Base-by-base conservation (phyloP, 2,888 invertebrate genomes). In the Drosophila niveifrons region DNA sequence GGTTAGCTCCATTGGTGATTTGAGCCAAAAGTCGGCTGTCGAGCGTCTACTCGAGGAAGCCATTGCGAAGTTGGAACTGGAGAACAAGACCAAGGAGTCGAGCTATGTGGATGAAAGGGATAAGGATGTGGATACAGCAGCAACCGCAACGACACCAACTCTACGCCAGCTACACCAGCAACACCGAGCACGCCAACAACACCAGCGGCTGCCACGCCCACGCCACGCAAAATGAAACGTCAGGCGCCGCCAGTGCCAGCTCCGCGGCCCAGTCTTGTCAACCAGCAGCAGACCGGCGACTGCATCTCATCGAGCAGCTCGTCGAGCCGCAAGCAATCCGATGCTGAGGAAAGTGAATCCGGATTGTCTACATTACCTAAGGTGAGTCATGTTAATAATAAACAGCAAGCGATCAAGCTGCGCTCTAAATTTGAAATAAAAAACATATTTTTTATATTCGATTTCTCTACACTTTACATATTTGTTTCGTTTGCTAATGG, bases 321-420 rank as follows among this genome's bases (percentile, higher is more conserved):
- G 0, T 85, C 88, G 0, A 88, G 89, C 10, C 70, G 78, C 63
- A 88, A 83, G 46, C 78, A 78, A 4, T 89, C 91, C 0, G 89
- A 83, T n/a, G 75, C 76, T 15, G 90, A 90, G 41, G 91, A 90
- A 61, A 83, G 82, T 43, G 90, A 91, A 50, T 90, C 90, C 0
- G 90, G 90, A 1, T 61, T 90, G 18, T 91, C 91, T 3, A 86
- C 84, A 6, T 29, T 89, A 11, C 80, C 89, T 2, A 91, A 90
- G 87, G 91, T 90, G 66, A 78, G 78, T 78, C 4, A 7, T 1
- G n/a, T 23, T 23, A 23, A 23, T 6, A 6, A 23, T 1, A 23
- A 23, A 23, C 23, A 23, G 23, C 23, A 23, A 23, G 2, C 6
- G 10, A 34, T 10, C 36, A 3, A 15, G 11, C 2, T 3, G 6